Evolutionary conservation across 2,113 vertebrate species (phyloP), one percentile per base, ranked within the genome.

Genomic region (Lophius piscatorius): DNA sequence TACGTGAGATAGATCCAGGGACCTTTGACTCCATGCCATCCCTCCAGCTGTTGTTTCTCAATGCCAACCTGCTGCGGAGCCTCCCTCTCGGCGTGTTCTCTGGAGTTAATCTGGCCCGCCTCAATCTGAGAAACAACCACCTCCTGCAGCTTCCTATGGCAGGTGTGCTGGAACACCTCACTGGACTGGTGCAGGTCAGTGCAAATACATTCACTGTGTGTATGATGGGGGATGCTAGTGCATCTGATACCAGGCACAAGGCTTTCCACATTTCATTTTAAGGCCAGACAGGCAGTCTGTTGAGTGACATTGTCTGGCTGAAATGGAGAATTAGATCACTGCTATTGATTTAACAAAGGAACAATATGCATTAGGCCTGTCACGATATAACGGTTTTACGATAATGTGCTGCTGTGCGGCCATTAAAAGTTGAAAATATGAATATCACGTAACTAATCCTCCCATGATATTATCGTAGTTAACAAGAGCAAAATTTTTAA

Each of bases 21-120:
- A 94, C 96, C 67, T 95, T 99, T 60, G 95, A 95, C 87, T 90
- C 95, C 79, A 97, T 98, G 95, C 94, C 95, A 69, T 94, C 95
- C 69, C 89, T 99, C 57, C 93, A 97, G 88, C 90, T 98, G 58
- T 82, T 99, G 18, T 98, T 98, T 86, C 94, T 98, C 52, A 99
- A 98, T 46, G 93, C 97, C 81, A 99, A 98, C 90, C 78, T 96
- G 69, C 89, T 98, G 69, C 92, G 91, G 73, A 94, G 90, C 18
- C 90, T 99, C 70, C 97, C 97, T 5, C 92, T 92, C 0, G 94
- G 96, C 2, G 90, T 96, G 41, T 99, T 99, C 45, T 92, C 94
- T 2, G 94, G 94, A 78, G 95, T 96, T 7, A 95, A 94, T 18
- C 86, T 98, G 66, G 79, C 95, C n/a, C 92, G 97, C 13, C 95